Conservation (phyloP, 1,140 invertebrate genomes). For the Bombus terrestris region DNA sequence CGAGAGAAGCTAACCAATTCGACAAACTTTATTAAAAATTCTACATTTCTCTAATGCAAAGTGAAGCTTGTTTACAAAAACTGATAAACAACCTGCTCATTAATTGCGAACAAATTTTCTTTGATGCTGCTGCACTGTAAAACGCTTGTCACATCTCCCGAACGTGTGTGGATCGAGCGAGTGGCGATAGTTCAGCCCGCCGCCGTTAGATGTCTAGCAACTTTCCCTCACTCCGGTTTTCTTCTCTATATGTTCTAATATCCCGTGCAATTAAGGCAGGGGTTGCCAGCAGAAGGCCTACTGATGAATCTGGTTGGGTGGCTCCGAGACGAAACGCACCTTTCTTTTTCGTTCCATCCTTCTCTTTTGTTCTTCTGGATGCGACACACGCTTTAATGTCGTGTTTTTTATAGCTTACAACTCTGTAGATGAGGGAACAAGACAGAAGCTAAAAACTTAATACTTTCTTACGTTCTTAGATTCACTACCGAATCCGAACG, state of each 20-base stretch:
- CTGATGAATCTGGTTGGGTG: background rate
- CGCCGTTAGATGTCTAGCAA: background rate
- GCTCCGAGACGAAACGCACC: background rate
- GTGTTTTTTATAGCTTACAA: background rate
- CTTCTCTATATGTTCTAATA: background rate
- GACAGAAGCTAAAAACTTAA: background rate
- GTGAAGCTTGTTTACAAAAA: conserved; percentile 9
- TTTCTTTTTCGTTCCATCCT: background rate
- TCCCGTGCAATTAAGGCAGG: background rate
- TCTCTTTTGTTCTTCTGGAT: background rate
- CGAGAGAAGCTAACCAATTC: background rate
- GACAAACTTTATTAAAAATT: background rate
- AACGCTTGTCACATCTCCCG: conserved; percentile 12
- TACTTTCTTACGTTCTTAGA: background rate
- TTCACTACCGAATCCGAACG: no score
- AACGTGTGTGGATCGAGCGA: background rate
- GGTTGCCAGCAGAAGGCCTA: background rate
- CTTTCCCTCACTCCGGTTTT: background rate
- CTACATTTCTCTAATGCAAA: background rate
- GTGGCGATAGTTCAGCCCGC: background rate
- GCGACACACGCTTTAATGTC: no score
- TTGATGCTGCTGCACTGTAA: conserved; percentile 36
- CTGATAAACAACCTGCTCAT: conserved; percentile 41
- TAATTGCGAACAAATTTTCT: conserved; percentile 27
- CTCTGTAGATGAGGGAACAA: background rate